Evolutionary conservation across 2,888 invertebrate species (phyloP).

Genomic region (Mesopsocus fuscifrons): DNA sequence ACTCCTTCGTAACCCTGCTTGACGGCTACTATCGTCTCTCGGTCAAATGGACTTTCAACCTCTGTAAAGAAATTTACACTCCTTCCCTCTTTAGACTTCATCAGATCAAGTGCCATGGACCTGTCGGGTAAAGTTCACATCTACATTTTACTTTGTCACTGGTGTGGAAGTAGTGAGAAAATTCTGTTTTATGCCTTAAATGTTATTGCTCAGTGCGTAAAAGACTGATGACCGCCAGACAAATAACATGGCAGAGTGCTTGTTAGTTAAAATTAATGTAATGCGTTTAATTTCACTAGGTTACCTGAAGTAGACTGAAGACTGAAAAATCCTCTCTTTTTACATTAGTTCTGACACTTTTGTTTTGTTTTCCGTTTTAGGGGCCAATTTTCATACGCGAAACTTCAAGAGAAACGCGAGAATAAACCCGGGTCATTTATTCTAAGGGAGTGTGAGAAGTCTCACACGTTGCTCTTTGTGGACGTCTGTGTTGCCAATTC

Average conservation of each 20-base stretch:
- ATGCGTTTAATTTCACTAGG: too few species aligned
- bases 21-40: slow-evolving; percentile 76
- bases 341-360: too few species aligned
- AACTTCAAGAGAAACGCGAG: slow-evolving; percentile 57
- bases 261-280: too few species aligned
- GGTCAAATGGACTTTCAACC: slow-evolving; percentile 78
- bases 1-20: slow-evolving; percentile 61
- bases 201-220: too few species aligned
- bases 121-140: slow-evolving; percentile 51
- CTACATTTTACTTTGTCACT: too few species aligned
- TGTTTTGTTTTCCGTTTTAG: too few species aligned
- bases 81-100: slow-evolving; percentile 57
- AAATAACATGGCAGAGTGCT: too few species aligned
- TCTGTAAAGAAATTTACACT: slow-evolving; percentile 63
- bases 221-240: too few species aligned
- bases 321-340: too few species aligned
- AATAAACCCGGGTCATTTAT: slow-evolving; percentile 64
- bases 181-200: not conserved
- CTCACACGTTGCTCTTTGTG: slow-evolving; percentile 60
- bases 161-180: too few species aligned
- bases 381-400: slow-evolving; percentile 65
- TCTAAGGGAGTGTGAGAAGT: slow-evolving; percentile 59
- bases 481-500: slow-evolving; percentile 60
- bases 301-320: too few species aligned
- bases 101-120: slow-evolving; percentile 68